A percentile compares a stretch with the other conserved stretches of the same genome.
phyloP scores from a whole-genome alignment of 1,140 invertebrate genomes.

The Melipona quadrifasciata region DNA sequence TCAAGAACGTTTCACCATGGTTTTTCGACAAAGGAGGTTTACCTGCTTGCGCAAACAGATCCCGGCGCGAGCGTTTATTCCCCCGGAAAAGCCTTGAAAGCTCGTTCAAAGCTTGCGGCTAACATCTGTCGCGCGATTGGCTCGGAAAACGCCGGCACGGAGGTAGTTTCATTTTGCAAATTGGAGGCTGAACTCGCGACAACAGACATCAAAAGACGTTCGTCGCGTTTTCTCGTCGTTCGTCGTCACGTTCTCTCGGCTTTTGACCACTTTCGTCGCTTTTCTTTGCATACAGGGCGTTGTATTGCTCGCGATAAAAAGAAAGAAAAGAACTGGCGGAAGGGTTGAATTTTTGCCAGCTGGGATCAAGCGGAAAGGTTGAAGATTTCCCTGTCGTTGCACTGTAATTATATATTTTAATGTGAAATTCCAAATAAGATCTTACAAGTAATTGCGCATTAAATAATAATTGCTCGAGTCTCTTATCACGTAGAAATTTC shows the following conservation, averaged over 20 bases:
- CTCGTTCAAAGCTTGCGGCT: constrained; percentile 27
- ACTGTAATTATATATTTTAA: too few relatives aligned
- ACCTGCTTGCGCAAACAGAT: constrained; percentile 40
- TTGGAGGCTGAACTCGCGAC: constrained; percentile 29
- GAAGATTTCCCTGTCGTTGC: too few relatives aligned
- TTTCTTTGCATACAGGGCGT: too few relatives aligned
- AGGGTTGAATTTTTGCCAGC: too few relatives aligned
- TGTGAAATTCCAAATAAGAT: too few relatives aligned
- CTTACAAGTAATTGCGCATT: too few relatives aligned
- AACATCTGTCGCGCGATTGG: constrained; percentile 48
- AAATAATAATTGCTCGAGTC: too few relatives aligned
- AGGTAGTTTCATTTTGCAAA: constrained; percentile 56
- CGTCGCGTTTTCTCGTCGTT: too few relatives aligned
- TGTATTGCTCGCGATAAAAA: not conserved
- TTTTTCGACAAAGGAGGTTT: constrained; percentile 27
- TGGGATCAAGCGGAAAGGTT: too few relatives aligned
- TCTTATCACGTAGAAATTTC: too few relatives aligned
- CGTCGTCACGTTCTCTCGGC: not conserved
- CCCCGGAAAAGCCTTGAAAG: constrained; percentile 14
- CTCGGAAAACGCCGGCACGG: not conserved
- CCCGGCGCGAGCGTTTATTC: not conserved
- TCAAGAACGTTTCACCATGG: constrained; percentile 40
- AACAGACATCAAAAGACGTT: constrained; percentile 43
- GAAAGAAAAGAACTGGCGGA: not conserved
- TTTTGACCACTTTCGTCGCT: not conserved